Conservation (phyloP, 2,113 vertebrate genomes). For the Otis tarda region DNA sequence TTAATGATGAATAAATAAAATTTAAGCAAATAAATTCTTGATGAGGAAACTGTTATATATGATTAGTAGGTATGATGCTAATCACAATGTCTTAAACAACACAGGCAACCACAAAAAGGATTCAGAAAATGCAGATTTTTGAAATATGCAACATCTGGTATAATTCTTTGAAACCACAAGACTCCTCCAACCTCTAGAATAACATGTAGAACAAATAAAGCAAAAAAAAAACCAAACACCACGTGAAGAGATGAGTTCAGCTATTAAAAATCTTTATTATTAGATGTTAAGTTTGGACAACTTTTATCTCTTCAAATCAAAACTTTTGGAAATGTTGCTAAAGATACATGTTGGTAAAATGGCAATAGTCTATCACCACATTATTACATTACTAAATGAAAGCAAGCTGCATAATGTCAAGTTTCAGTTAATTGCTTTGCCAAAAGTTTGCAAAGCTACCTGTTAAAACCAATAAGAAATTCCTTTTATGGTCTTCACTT, state of each 20-base stretch:
- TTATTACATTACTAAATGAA: not conserved
- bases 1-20: not conserved
- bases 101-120: not conserved
- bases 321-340: not conserved
- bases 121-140: not conserved
- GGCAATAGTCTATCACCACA: not conserved
- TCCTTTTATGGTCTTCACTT: not conserved
- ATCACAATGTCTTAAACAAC: not conserved
- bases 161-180: not conserved
- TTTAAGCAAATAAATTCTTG: not conserved
- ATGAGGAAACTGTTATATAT: not conserved
- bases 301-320: not conserved
- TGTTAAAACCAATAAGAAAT: not conserved
- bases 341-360: not conserved
- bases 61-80: not conserved
- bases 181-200: not conserved
- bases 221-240: not conserved
- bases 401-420: not conserved
- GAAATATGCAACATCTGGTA: not conserved
- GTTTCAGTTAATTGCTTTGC: not conserved
- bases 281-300: not conserved
- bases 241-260: not conserved
- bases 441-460: not conserved
- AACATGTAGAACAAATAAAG: not conserved
- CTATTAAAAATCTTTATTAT: not conserved